Conservation (phyloP, 2,888 invertebrate species). For the Calameuta idolon region DNA sequence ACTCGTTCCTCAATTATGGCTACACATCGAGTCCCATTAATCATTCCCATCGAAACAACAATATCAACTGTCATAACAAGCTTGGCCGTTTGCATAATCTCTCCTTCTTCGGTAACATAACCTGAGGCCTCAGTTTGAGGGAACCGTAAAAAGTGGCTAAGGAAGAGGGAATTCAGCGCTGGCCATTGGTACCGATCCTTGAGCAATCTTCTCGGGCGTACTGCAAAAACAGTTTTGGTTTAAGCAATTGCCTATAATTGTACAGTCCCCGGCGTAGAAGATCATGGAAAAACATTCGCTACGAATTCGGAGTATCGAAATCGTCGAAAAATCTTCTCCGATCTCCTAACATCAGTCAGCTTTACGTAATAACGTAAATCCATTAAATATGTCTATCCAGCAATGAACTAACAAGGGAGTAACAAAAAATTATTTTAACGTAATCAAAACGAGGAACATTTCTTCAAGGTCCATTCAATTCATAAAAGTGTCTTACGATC, state of each 20-base stretch:
- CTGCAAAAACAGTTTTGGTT: background rate
- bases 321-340: background rate
- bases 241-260: background rate
- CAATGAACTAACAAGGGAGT: background rate
- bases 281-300: background rate
- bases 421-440: background rate
- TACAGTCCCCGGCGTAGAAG: background rate
- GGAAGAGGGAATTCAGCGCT: conserved; percentile 2
- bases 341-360: background rate
- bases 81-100: conserved; percentile 5
- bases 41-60: conserved; percentile 9
- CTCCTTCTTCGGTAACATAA: background rate
- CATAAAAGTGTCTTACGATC: background rate
- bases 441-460: background rate
- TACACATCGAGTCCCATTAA: background rate
- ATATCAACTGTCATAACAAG: conserved; percentile 11
- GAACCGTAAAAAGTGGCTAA: background rate
- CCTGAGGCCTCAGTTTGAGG: background rate
- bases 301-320: background rate
- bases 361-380: background rate
- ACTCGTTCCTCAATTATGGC: background rate
- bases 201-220: background rate
- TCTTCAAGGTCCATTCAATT: background rate
- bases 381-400: background rate
- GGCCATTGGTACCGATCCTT: background rate